Conservation (phyloP, 2,888 invertebrate species). For the Scaptodrosophila latifasciaeformis region DNA sequence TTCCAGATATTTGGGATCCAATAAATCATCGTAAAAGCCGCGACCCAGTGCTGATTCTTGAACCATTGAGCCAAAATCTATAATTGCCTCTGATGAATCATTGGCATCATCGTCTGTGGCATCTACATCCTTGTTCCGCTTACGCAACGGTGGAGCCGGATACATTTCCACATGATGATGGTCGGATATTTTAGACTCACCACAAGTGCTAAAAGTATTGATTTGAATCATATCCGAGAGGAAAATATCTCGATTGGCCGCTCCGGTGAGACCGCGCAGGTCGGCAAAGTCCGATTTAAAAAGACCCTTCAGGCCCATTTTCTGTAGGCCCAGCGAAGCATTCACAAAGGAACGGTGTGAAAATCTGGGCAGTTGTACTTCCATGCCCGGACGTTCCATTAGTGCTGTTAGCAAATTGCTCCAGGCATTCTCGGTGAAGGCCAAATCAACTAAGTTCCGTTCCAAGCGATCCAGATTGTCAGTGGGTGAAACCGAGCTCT, state of each 20-base stretch:
- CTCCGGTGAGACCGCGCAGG: constrained; percentile 87
- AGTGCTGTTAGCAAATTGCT: constrained; percentile 83
- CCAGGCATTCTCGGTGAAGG: constrained; percentile 83
- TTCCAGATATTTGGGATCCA: constrained; percentile 77
- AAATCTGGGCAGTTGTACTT: constrained; percentile 89
- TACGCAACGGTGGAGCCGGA: constrained; percentile 81
- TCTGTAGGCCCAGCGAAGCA: constrained; percentile 84
- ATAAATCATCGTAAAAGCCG: constrained; percentile 81
- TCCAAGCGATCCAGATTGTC: constrained; percentile 87
- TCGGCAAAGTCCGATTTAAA: constrained; percentile 87
- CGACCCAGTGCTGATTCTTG: constrained; percentile 79
- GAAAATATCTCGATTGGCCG: constrained; percentile 84
- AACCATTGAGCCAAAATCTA: constrained; percentile 70
- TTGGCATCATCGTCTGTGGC: constrained; percentile 55
- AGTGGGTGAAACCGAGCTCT: constrained; percentile 86
- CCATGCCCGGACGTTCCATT: constrained; percentile 84
- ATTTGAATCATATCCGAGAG: constrained; percentile 90
- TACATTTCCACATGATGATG: constrained; percentile 89
- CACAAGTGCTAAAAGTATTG: constrained; percentile 89
- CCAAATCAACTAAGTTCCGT: constrained; percentile 80
- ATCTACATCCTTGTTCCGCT: constrained; percentile 75
- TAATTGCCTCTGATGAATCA: constrained; percentile 68
- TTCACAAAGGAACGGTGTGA: constrained; percentile 89
- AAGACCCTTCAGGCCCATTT: constrained; percentile 88
- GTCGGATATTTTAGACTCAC: constrained; percentile 82